Conservation (phyloP, 1,140 invertebrate genomes). For the Drosophila setifemur region DNA sequence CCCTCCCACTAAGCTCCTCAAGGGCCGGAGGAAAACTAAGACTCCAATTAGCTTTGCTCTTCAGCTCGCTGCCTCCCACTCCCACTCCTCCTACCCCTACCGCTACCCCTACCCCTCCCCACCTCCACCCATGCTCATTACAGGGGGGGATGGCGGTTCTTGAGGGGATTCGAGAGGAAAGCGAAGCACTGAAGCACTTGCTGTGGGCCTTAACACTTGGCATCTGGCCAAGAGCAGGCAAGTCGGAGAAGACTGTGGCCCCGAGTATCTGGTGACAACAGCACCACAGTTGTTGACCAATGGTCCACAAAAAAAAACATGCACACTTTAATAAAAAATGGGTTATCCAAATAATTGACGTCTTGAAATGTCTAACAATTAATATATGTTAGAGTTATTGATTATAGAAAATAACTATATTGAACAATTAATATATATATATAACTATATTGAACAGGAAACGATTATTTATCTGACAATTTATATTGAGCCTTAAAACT, state of each 20-base stretch:
- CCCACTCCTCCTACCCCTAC: no score
- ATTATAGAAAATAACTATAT: no score
- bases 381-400: no score
- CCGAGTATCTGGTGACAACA: conserved; percentile 67
- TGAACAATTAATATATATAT: no score
- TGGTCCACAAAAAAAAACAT: neutral
- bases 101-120: no score
- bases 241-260: conserved; percentile 3
- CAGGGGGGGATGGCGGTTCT: neutral
- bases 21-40: conserved; percentile 14
- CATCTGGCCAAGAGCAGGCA: conserved; percentile 34
- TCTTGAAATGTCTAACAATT: no score
- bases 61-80: conserved; percentile 25
- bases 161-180: neutral
- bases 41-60: conserved; percentile 36
- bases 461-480: no score
- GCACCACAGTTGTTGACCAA: conserved; percentile 5
- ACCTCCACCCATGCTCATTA: no score
- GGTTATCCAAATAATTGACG: no score
- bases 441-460: no score
- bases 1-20: neutral
- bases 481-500: no score
- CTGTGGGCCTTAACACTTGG: conserved; percentile 66
- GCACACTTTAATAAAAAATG: neutral
- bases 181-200: conserved; percentile 63